Conservation (phyloP, 2,888 invertebrate species). For the Lacanobia wlatinum region DNA sequence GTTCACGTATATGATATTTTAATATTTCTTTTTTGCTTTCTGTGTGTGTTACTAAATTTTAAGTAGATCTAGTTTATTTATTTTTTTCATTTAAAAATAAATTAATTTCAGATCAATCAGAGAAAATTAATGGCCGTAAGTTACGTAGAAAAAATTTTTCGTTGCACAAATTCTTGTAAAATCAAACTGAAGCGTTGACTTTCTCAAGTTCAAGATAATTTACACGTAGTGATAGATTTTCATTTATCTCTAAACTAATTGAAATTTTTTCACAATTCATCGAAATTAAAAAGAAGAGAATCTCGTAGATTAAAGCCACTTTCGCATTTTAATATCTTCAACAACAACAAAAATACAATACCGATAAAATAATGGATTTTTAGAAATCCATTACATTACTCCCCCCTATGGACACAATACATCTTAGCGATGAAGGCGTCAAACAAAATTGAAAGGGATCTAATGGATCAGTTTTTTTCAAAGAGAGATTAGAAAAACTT, state of each 20-base stretch:
- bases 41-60: too few relatives aligned
- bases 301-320: slow-evolving; percentile 15
- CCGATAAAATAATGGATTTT: slow-evolving; percentile 66
- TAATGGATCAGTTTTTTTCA: slow-evolving; percentile 74
- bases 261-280: neutral
- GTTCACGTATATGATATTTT: too few relatives aligned
- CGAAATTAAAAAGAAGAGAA: neutral
- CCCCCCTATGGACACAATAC: slow-evolving; percentile 66
- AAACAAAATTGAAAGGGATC: slow-evolving; percentile 72
- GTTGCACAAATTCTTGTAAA: neutral
- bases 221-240: neutral
- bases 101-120: neutral
- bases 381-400: slow-evolving; percentile 64
- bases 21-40: too few relatives aligned
- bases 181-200: neutral
- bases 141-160: neutral
- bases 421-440: slow-evolving; percentile 67
- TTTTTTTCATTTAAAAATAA: too few relatives aligned
- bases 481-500: slow-evolving; percentile 72
- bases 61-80: too few relatives aligned
- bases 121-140: neutral
- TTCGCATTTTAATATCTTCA: slow-evolving; percentile 16
- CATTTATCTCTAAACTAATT: neutral
- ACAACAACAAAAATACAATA: slow-evolving; percentile 45
- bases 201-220: neutral